Evolutionary conservation across 2,888 invertebrate species (phyloP), one percentile per base, ranked within the genome.

Genomic region (Phengaris alcon): DNA sequence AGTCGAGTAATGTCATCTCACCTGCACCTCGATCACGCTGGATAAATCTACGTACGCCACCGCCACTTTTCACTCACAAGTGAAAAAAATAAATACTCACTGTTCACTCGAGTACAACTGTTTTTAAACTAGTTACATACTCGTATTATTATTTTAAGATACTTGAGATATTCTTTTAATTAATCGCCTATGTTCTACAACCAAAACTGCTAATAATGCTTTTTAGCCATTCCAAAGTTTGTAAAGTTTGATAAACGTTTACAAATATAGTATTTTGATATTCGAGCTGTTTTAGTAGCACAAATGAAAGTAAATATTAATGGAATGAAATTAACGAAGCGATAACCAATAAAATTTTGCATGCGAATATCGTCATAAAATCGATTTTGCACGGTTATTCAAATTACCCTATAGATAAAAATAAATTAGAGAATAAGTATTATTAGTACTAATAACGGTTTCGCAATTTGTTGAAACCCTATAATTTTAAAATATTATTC

Each of bases 21-120:
- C 96, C 96, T 96, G 96, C 88, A 95, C 95, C 94, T 96, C 96
- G 88, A 96, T 96, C 88, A 96, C 96, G 84, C 95, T 95, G 84
- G 96, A 95, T 93, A 96, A 94, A 87, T 96, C 96, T 89, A 96
- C 96, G 94, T 95, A 96, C 85, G 96, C 95, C 93, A 96, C 94
- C 90, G 95, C 95, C 94, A 94, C 93, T 87, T 90, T 93, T 94
- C 84, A 79, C 77, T 79, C 78, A 82, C 89, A 88, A 85, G 84
- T 83, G 81, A 85, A 85, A 80, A 80, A 80, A 81, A n/a, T n/a
- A 22, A 83, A 82, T 48, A 48, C 48, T 80, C 80, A 69, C 54
- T 59, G 68, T 68, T 72, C 15, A 69, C 64, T 10, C 13, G 73
- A 73, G 69, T 68, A 75, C 35, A 44, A 64, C 15, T 6, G 35